A percentile compares a stretch with the other conserved stretches of the same genome.
These are phyloP conservation scores for Torymus tubicola DNA, from an alignment of 2,888 invertebrate species.

Conservation along the genomic window DNA sequence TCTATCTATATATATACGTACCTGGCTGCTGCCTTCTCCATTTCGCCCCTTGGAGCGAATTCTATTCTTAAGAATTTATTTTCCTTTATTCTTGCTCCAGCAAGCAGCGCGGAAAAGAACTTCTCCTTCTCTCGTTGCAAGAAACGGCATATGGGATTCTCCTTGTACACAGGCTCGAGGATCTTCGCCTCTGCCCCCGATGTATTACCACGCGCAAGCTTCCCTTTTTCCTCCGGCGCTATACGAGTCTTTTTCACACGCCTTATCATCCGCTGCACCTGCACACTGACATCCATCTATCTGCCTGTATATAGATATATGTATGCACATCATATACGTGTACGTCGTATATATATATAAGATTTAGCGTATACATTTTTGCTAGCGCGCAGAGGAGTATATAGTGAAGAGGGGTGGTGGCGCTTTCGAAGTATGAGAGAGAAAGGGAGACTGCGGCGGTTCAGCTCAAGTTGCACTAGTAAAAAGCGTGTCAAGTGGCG, in stretches of 20 bases:
- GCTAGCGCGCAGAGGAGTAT: no score
- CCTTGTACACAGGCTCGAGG: background rate
- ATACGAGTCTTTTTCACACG: background rate
- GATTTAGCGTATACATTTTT: no score
- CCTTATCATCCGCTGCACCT: background rate
- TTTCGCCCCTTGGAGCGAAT: constrained; percentile 1
- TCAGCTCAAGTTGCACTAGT: background rate
- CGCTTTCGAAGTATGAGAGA: no score
- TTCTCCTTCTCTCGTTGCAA: background rate
- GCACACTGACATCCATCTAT: background rate
- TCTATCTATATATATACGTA: background rate
- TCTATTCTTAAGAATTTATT: constrained; percentile 55
- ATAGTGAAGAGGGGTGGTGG: no score
- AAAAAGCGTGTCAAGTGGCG: constrained; percentile 44
- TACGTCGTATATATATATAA: no score
- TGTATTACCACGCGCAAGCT: background rate
- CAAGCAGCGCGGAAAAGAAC: constrained; percentile 1
- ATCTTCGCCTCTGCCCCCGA: background rate
- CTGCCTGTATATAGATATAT: background rate
- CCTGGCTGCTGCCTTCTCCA: background rate
- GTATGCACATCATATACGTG: no score
- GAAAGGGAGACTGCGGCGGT: no score
- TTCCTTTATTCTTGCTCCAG: constrained; percentile 45
- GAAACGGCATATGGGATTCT: constrained; percentile 32
- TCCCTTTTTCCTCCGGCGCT: background rate